Evolutionary conservation across 2,888 invertebrate species (phyloP), one percentile per base, ranked within the genome.

Genomic region (Eurois occulta): DNA sequence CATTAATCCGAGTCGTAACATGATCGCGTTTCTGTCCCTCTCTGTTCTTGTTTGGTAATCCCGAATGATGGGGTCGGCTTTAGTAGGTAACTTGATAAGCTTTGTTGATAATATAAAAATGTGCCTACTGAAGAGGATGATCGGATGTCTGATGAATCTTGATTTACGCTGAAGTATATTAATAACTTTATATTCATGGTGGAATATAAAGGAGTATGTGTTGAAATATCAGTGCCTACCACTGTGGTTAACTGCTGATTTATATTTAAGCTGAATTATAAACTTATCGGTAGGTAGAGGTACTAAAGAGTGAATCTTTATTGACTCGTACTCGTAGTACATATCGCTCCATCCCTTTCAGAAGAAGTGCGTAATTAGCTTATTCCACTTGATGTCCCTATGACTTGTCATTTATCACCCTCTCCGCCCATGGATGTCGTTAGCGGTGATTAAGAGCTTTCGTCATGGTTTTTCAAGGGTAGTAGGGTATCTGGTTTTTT

Each of bases 1-100:
- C 82, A 71, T 81, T 81, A 75, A 80, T 87, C 72, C 32, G 67
- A 84, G 81, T 85, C 70, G 84, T 68, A 87, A 84, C 70, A 35
- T 85, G 87, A 84, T 73, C 75, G 48, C 67, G 75, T 71, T 66
- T 62, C 65, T 67, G 71, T 69, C 87, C 79, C 64, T 66, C 72
- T 76, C 46, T 55, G n/a, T 65, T 80, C 75, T 52, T 13, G 58
- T 38, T 52, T 60, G 46, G 32, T 84, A 75, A 87, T 80, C 87
- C 72, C 65, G 55, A 80, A 80, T 64, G 64, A 85, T 80, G 72
- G 43, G 65, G 46, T 67, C 70, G 72, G 64, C 66, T 70, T 84
- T 85, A 65, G 71, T 64, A 13, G 6, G 77, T 77, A 85, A 80
- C 64, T 65, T 28, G 64, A 75, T 72, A 69, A 77, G 76, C 58